These are phyloP conservation scores for Uria lomvia DNA, from an alignment of 2,113 vertebrate genomes.

Conservation along the genomic window DNA sequence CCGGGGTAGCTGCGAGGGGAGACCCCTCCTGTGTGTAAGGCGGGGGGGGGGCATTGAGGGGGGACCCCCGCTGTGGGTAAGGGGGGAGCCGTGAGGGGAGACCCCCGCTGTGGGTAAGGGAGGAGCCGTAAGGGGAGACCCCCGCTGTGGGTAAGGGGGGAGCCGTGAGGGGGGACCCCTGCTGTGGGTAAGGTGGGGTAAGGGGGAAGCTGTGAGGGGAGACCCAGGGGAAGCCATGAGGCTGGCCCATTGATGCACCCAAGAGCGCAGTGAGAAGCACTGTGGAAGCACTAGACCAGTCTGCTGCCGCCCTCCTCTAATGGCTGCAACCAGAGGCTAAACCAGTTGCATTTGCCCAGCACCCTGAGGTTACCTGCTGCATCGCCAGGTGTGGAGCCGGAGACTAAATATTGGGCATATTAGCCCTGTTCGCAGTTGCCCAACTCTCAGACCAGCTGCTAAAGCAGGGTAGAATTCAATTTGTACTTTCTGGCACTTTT, in stretches of 20 bases:
- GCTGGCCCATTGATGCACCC: background rate
- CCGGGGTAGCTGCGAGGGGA: background rate
- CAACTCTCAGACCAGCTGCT: background rate
- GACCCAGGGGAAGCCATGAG: background rate
- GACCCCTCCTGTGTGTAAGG: background rate
- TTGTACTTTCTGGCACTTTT: background rate
- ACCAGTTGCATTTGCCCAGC: background rate
- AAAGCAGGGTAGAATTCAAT: background rate
- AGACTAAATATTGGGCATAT: fast-evolving
- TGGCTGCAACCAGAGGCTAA: background rate
- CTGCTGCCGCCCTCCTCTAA: background rate
- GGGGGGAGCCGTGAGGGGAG: too few relatives aligned
- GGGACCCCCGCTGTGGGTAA: too few relatives aligned
- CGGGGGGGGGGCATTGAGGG: too few relatives aligned
- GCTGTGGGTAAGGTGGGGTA: too few relatives aligned
- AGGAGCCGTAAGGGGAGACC: too few relatives aligned
- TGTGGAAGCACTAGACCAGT: background rate
- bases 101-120: background rate
- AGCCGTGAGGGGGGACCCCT: background rate
- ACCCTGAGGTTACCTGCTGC: background rate
- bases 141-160: background rate
- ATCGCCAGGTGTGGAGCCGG: too few relatives aligned
- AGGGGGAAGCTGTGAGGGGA: background rate
- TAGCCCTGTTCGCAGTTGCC: background rate
- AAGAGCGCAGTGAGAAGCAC: fast-evolving